phyloP scores from a whole-genome alignment of 2,113 vertebrate species.

The Theristicus caerulescens region DNA sequence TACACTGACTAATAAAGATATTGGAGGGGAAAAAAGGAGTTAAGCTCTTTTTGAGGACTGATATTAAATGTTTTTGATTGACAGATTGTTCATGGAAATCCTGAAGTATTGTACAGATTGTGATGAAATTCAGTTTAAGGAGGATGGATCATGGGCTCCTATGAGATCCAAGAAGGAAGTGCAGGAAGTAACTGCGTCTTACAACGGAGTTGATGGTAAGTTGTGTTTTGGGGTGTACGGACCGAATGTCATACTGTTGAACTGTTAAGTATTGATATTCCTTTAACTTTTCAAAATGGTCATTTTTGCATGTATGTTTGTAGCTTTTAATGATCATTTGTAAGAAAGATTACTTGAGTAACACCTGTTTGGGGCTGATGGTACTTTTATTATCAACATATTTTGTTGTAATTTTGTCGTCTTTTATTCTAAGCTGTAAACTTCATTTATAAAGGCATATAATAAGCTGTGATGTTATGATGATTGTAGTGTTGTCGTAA shows the following conservation, averaged over 20 bases:
- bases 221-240: neutral
- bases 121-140: slow-evolving; percentile 98
- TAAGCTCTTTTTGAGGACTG: neutral
- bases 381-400: neutral
- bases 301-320: rapidly evolving
- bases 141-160: slow-evolving; percentile 96
- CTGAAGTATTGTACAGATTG: slow-evolving; percentile 95
- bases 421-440: neutral
- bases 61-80: neutral
- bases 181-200: slow-evolving; percentile 90
- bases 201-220: slow-evolving; percentile 91
- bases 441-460: neutral
- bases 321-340: neutral
- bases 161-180: slow-evolving; percentile 97
- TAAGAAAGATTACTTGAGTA: neutral
- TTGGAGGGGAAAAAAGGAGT: neutral
- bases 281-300: neutral
- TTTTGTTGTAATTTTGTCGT: too few relatives aligned
- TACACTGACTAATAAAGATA: neutral
- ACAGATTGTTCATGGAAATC: slow-evolving; percentile 97
- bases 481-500: neutral
- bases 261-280: neutral
- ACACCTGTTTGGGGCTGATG: neutral
- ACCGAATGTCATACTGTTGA: neutral
- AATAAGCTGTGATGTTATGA: neutral